Percentiles rank a stretch among this genome's conserved stretches.
phyloP scores from a whole-genome alignment of 2,888 invertebrate species.

The Adelphocoris suturalis region DNA sequence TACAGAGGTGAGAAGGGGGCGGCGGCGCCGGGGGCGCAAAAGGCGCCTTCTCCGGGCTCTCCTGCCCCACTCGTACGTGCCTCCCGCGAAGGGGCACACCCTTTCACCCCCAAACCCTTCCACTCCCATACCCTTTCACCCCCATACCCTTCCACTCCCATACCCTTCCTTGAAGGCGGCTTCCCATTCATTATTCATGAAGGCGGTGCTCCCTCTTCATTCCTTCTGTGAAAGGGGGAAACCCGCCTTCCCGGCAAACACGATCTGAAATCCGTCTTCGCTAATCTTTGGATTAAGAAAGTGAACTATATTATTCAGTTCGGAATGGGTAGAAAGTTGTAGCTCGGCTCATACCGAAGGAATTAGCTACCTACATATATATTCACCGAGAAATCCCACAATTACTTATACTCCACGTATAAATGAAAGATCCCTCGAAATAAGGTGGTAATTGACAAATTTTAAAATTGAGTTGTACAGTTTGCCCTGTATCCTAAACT shows the following conservation, averaged over 20 bases:
- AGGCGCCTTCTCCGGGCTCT: not conserved
- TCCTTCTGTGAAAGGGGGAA: not conserved
- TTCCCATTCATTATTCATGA: not conserved
- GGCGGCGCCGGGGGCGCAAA: not conserved
- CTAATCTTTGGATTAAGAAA: slow-evolving; percentile 1
- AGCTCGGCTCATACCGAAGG: not conserved
- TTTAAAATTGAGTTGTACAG: too few species aligned
- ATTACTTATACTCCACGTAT: too few species aligned
- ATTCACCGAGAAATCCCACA: too few species aligned
- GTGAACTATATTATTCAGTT: not conserved
- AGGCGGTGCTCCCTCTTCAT: not conserved
- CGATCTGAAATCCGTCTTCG: slow-evolving; percentile 1
- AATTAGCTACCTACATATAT: too few species aligned
- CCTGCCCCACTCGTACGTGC: not conserved
- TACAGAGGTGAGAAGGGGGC: not conserved
- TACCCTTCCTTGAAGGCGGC: not conserved
- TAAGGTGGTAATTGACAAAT: too few species aligned
- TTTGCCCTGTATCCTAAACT: too few species aligned
- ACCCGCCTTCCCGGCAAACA: not conserved
- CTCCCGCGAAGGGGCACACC: not conserved
- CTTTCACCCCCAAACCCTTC: not conserved
- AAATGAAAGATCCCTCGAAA: too few species aligned
- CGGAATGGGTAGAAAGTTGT: not conserved
- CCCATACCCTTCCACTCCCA: not conserved
- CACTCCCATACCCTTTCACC: not conserved